Conservation (phyloP, 2,113 vertebrate genomes). For the Tonatia bakeri region DNA sequence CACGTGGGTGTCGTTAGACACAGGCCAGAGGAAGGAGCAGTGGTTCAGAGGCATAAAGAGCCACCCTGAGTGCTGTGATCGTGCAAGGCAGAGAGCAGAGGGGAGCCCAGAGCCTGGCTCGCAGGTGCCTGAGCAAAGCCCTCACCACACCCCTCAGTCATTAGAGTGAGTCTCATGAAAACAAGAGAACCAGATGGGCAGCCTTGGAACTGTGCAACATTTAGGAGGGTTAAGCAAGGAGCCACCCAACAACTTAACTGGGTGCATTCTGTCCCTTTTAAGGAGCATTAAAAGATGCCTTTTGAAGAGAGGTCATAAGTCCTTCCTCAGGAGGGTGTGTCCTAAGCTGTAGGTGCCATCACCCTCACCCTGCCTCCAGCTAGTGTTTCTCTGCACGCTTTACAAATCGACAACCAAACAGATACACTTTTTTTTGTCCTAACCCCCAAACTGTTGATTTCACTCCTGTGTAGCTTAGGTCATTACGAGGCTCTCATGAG, state of each 20-base stretch:
- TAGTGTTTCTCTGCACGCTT: constrained; percentile 32
- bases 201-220: constrained; percentile 39
- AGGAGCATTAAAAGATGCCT: constrained; percentile 40
- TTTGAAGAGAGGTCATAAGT: constrained; percentile 41
- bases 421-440: neutral
- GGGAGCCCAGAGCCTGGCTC: neutral
- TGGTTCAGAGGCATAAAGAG: neutral
- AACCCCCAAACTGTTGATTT: neutral
- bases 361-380: neutral
- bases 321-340: constrained; percentile 12
- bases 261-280: constrained; percentile 58
- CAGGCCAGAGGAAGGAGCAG: neutral
- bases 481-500: fast-evolving
- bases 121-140: constrained; percentile 7
- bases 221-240: constrained; percentile 58
- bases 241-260: constrained; percentile 21
- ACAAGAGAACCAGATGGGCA: constrained; percentile 56
- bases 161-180: constrained; percentile 53
- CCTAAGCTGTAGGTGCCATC: neutral
- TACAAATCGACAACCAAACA: neutral
- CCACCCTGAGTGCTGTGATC: neutral
- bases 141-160: constrained; percentile 58
- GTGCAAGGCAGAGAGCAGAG: neutral
- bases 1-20: neutral
- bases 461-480: neutral